Conservation (phyloP, 1,140 invertebrate genomes). For the Drosophila grimshawi region DNA sequence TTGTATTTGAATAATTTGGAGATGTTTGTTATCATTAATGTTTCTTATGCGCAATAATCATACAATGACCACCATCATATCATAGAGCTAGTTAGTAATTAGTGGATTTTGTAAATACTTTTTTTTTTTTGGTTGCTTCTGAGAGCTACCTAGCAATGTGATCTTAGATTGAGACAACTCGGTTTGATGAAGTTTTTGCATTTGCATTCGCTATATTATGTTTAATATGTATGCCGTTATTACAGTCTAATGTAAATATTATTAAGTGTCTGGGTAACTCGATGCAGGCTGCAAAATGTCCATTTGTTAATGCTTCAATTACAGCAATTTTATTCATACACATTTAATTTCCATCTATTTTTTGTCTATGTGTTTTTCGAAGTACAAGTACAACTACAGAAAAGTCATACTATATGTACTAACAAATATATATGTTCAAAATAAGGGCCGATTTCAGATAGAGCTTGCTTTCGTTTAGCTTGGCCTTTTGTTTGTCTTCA, state of each 20-base stretch:
- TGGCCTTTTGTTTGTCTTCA: constrained; percentile 3
- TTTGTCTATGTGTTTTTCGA: not conserved
- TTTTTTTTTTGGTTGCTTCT: constrained; percentile 22
- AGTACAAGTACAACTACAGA: no score
- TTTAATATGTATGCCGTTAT: constrained; percentile 26
- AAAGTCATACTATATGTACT: not conserved
- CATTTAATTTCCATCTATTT: not conserved
- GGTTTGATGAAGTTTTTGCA: constrained; percentile 22
- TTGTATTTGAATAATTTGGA: constrained; percentile 73
- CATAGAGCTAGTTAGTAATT: constrained; percentile 73
- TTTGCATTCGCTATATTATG: not conserved
- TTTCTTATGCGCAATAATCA: constrained; percentile 70
- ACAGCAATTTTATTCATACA: not conserved
- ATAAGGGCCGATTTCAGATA: not conserved
- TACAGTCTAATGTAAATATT: constrained; percentile 34
- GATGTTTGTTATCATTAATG: constrained; percentile 39
- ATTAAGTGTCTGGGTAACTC: constrained; percentile 25
- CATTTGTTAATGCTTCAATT: not conserved
- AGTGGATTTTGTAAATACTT: constrained; percentile 58
- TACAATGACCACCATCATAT: constrained; percentile 58
- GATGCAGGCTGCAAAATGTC: constrained; percentile 3
- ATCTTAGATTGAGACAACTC: constrained; percentile 13
- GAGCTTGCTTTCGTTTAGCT: constrained; percentile 6
- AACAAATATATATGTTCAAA: no score
- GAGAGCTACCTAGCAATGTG: constrained; percentile 7